These are phyloP conservation scores for Candoia aspera DNA, from an alignment of 2,113 vertebrate genomes.

Conservation along the genomic window DNA sequence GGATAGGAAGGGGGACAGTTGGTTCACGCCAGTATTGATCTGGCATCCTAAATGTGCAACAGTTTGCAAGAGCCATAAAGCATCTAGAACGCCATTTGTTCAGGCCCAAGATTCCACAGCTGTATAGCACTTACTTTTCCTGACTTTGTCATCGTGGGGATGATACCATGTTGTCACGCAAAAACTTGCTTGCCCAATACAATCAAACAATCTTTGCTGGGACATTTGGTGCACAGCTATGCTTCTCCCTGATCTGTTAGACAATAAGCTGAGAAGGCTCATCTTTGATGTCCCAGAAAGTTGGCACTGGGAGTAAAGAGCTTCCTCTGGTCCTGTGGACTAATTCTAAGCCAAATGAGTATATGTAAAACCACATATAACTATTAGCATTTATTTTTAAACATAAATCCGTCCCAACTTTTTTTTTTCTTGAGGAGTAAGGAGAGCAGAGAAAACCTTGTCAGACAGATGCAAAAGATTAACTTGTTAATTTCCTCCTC, in stretches of 20 bases:
- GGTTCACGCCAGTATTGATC: not conserved
- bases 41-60: not conserved
- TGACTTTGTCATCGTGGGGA: not conserved
- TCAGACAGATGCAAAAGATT: conserved; percentile 34
- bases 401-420: conserved; percentile 65
- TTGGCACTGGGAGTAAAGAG: conserved; percentile 38
- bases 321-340: conserved; percentile 48
- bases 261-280: not conserved
- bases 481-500: not conserved
- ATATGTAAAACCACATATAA: conserved; percentile 84
- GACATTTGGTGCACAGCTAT: not conserved
- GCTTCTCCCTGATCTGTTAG: not conserved
- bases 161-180: not conserved
- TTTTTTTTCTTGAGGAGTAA: conserved; percentile 38
- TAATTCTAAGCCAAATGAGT: conserved; percentile 77
- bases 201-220: conserved; percentile 2
- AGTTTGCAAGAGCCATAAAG: not conserved
- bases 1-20: no score
- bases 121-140: conserved; percentile 27
- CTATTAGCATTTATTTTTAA: conserved; percentile 82
- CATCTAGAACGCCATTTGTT: not conserved
- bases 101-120: not conserved
- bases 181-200: conserved; percentile 2
- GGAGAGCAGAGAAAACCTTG: conserved; percentile 13
- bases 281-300: not conserved